Evolutionary conservation across 2,888 invertebrate species (phyloP), one percentile per base, ranked within the genome.

Genomic region (Sialis fuliginosa): DNA sequence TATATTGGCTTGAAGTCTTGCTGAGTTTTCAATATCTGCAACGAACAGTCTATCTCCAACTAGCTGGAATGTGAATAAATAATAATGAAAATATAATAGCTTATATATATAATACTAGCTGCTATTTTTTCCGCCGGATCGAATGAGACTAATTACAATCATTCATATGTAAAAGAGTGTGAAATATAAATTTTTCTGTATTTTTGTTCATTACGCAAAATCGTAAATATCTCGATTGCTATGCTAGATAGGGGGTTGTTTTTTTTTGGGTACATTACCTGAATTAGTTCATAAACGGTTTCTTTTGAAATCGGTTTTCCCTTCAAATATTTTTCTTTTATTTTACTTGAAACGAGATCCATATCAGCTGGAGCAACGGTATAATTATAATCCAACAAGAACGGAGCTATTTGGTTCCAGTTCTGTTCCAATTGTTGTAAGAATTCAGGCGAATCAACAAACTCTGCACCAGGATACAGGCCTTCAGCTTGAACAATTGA

Each of bases 401-500:
- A 57, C 1, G 66, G 65, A 12, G 64, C 53, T 34, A 63, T 46
- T 42, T 60, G 55, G 32, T 62, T 56, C 64, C 64, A 67, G 10
- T 57, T 52, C 6, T 50, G 48, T 41, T 66, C 57, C 32, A 67
- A 22, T 7, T 49, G 40, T 5, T 45, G 43, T 33, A 54, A 32
- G 12, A 34, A 44, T 30, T 44, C 45, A 4, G 48, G 40, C 13
- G 39, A 44, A 31, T 47, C 45, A 1, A 51, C 9, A 30, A 48
- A 50, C 48, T 54, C 42, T 30, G 31, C 31, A 44, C 12, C 33
- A 4, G 46, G 44, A 10, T 48, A 49, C 12, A 82, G 65, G 47
- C 86, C 86, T 61, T 87, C 87, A 45, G 81, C 75, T 22, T 75
- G 71, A 0, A 78, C 76, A 44, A 78, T 71, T 2, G 79, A 76